Percentiles rank a stretch among this genome's conserved stretches.
Conservation (phyloP, 2,888 invertebrate genomes). For the Laothoe populi region DNA sequence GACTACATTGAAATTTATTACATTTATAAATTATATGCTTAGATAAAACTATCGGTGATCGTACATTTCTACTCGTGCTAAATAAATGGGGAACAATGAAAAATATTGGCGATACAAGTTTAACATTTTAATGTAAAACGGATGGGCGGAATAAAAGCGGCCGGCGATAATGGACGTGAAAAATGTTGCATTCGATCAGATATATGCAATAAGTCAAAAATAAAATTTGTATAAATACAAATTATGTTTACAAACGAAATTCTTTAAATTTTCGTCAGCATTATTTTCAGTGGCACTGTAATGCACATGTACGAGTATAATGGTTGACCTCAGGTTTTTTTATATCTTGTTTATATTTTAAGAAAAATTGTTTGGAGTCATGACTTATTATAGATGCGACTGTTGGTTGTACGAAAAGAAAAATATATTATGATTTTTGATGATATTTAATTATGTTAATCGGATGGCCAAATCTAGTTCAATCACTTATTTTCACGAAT, state of each 20-base stretch:
- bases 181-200: constrained; percentile 24
- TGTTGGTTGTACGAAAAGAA: no score
- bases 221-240: constrained; percentile 22
- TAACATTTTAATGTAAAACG: constrained; percentile 11
- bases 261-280: constrained; percentile 20
- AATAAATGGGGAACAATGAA: background rate
- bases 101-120: constrained; percentile 5
- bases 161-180: constrained; percentile 22
- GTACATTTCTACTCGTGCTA: no score
- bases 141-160: constrained; percentile 18
- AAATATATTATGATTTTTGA: no score
- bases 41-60: no score
- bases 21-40: no score
- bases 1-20: no score
- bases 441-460: no score
- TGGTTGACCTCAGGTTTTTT: background rate
- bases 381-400: background rate
- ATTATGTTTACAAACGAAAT: constrained; percentile 24
- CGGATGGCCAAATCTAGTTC: no score
- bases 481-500: no score
- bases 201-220: constrained; percentile 27
- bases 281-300: constrained; percentile 1
- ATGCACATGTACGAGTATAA: no score
- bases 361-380: background rate
- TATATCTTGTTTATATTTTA: background rate